These are phyloP conservation scores for Theretra japonica DNA, from an alignment of 2,888 invertebrate genomes.

Conservation along the genomic window DNA sequence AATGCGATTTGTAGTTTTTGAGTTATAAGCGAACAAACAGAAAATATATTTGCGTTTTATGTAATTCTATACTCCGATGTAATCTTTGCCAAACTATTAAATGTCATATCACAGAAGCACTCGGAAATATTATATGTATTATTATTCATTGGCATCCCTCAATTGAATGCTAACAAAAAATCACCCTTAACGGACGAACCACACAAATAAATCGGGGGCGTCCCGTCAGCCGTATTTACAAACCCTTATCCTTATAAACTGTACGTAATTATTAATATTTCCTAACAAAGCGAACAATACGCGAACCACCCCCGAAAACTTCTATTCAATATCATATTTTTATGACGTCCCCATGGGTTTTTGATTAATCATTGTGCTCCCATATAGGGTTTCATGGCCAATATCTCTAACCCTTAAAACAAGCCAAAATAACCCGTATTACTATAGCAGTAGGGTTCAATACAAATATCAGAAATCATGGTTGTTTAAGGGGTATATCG, in stretches of 20 bases:
- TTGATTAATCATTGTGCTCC: conserved; percentile 51
- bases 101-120: not conserved
- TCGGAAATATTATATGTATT: not conserved
- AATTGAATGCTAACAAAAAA: not conserved
- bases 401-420: not conserved
- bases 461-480: not conserved
- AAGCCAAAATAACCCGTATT: conserved; percentile 30
- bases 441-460: not conserved
- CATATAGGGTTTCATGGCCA: conserved; percentile 32
- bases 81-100: not conserved
- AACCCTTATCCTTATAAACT: conserved; percentile 30
- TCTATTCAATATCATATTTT: conserved; percentile 60
- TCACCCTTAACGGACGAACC: not conserved
- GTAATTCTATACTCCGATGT: too few species aligned
- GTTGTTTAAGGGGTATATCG: conserved; percentile 18
- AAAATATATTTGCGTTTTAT: too few species aligned
- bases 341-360: conserved; percentile 49
- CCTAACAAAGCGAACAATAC: conserved; percentile 28
- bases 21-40: too few species aligned
- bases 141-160: not conserved
- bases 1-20: too few species aligned
- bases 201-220: not conserved
- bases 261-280: conserved; percentile 31
- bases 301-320: conserved; percentile 41
- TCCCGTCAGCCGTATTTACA: conserved; percentile 27